Conservation (phyloP, 2,113 vertebrate genomes). For the Eretmochelys imbricata region DNA sequence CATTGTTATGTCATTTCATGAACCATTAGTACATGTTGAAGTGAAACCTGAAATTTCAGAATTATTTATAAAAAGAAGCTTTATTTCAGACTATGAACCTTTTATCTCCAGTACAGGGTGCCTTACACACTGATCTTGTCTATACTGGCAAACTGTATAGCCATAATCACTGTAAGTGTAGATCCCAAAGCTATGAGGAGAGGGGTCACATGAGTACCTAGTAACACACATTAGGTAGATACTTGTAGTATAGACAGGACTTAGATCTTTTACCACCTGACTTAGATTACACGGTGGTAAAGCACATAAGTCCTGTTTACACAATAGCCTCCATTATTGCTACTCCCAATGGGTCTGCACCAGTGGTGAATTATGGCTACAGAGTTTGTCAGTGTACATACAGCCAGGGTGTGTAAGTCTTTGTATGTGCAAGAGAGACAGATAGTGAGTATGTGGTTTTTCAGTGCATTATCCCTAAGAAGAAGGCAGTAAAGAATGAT, state of each 20-base stretch:
- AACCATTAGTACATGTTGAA: not conserved
- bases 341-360: rapidly evolving
- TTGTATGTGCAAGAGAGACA: not conserved
- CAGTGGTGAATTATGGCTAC: not conserved
- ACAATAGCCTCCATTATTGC: not conserved
- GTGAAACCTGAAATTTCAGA: not conserved
- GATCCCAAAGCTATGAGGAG: not conserved
- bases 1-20: not conserved
- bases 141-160: not conserved
- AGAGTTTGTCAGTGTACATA: not conserved
- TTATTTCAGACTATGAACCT: not conserved
- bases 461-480: not conserved
- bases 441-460: rapidly evolving
- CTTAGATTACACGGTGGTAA: rapidly evolving
- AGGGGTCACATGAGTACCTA: not conserved
- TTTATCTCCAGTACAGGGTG: not conserved
- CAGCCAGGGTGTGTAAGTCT: not conserved
- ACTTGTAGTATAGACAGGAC: not conserved
- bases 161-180: not conserved
- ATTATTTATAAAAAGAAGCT: not conserved
- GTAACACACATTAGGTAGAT: not conserved
- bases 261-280: not conserved
- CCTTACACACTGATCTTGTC: not conserved
- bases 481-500: not conserved
- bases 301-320: not conserved